Evolutionary conservation across 2,888 invertebrate species (phyloP).

Genomic region (Leptarthrus brevirostris): DNA sequence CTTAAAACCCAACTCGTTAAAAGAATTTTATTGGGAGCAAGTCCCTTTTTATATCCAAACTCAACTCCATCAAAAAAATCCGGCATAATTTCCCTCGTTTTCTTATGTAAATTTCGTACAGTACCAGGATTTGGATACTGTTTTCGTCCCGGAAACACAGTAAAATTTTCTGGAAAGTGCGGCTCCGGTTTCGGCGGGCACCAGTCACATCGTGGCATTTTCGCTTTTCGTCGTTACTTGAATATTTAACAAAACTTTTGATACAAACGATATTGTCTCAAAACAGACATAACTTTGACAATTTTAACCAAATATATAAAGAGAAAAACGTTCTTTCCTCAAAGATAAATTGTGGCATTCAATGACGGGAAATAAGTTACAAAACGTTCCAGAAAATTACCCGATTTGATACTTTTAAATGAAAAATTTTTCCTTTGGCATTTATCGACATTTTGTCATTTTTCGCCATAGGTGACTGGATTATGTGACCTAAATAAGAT

Average conservation of each 20-base stretch:
- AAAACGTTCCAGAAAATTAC: background rate
- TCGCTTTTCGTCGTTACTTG: background rate
- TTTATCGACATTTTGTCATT: background rate
- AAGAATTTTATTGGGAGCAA: constrained; percentile 62
- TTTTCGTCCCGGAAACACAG: constrained; percentile 58
- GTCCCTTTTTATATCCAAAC: constrained; percentile 60
- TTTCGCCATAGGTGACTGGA: background rate
- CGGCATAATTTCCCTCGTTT: constrained; percentile 64
- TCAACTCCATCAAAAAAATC: constrained; percentile 64
- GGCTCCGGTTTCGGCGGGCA: constrained; percentile 26
- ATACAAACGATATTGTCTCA: background rate
- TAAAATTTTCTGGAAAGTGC: constrained; percentile 62
- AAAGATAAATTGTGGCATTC: background rate
- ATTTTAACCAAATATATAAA: background rate
- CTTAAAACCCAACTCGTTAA: constrained; percentile 63
- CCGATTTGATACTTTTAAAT: background rate
- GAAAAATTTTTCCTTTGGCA: background rate
- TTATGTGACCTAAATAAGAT: background rate
- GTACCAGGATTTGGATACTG: constrained; percentile 64
- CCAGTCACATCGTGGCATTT: constrained; percentile 23
- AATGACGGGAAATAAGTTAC: background rate
- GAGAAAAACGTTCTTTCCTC: background rate
- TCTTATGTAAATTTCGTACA: constrained; percentile 62
- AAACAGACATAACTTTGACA: background rate
- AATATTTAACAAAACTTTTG: background rate